phyloP scores from a whole-genome alignment of 2,888 invertebrate species.

The Lasius fuliginosus region DNA sequence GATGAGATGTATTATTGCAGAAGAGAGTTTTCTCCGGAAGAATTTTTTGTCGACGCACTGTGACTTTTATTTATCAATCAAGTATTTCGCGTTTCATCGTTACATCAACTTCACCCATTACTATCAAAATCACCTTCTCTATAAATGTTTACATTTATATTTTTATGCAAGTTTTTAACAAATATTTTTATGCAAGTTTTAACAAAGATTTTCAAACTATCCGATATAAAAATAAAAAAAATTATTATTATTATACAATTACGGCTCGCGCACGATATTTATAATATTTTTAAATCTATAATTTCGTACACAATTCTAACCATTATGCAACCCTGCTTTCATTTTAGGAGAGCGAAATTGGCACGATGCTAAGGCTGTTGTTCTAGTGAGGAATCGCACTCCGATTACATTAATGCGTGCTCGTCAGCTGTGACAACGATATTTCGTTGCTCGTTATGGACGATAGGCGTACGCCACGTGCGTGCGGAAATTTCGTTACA shows the following conservation, averaged over 20 bases:
- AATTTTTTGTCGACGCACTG: background rate
- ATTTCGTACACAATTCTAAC: conserved; percentile 7
- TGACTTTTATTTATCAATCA: background rate
- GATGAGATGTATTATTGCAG: conserved; percentile 6
- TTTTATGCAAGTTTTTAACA: too few relatives aligned
- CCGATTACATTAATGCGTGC: conserved; percentile 29
- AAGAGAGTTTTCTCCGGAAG: background rate
- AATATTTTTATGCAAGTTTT: too few relatives aligned
- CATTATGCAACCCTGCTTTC: conserved; percentile 40
- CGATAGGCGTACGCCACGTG: conserved; percentile 37
- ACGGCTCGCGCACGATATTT: background rate
- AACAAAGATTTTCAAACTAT: background rate
- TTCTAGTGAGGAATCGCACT: background rate
- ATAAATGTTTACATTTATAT: background rate
- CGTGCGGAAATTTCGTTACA: conserved; percentile 67
- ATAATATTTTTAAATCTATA: background rate
- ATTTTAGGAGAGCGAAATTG: background rate
- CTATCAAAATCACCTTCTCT: background rate
- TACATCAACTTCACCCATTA: background rate
- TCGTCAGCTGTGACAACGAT: background rate
- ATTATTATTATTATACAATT: conserved; percentile 6
- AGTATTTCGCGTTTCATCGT: background rate
- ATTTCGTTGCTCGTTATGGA: background rate
- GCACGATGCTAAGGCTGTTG: background rate
- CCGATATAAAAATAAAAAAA: background rate